These are phyloP conservation scores for Toxotes jaculatrix DNA, from an alignment of 2,113 vertebrate genomes.

Conservation along the genomic window DNA sequence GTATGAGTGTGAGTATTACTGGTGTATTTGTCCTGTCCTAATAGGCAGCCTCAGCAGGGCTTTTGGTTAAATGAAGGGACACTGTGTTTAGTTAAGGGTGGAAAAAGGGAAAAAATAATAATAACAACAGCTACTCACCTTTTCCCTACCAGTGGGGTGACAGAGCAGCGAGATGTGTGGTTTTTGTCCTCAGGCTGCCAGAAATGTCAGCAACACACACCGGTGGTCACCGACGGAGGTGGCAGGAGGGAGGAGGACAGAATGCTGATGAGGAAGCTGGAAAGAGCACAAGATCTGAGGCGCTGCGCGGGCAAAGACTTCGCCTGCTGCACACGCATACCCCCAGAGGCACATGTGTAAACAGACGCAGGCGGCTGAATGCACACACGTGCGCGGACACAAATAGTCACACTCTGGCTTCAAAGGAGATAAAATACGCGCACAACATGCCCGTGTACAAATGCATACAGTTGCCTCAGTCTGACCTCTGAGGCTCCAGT, in stretches of 20 bases:
- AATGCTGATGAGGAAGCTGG: constrained; percentile 63
- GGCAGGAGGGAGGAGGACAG: constrained; percentile 45
- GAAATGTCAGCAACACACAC: constrained; percentile 73
- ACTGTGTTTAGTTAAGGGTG: constrained; percentile 19
- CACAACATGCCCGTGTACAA: not conserved
- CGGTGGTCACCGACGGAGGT: constrained; percentile 43
- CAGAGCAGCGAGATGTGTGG: constrained; percentile 44
- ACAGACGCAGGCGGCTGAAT: not conserved
- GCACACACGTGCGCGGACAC: not conserved
- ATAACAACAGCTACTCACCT: constrained; percentile 47
- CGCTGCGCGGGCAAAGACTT: not conserved
- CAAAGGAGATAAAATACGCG: constrained; percentile 7
- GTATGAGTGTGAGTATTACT: not conserved
- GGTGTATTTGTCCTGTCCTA: constrained; percentile 19
- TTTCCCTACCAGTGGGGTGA: constrained; percentile 29
- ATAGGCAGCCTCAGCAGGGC: constrained; percentile 20
- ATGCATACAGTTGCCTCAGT: constrained; percentile 9
- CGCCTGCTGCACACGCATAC: constrained; percentile 1
- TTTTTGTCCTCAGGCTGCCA: constrained; percentile 58
- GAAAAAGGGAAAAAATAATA: constrained; percentile 19
- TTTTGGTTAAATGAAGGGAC: constrained; percentile 24
- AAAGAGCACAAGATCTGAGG: constrained; percentile 16
- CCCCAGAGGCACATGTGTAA: constrained; percentile 11
- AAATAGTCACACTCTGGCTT: not conserved
- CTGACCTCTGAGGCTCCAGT: constrained; percentile 5